These are phyloP conservation scores for Brachionus rotundiformis DNA, from an alignment of 1,140 invertebrate species.

Conservation along the genomic window DNA sequence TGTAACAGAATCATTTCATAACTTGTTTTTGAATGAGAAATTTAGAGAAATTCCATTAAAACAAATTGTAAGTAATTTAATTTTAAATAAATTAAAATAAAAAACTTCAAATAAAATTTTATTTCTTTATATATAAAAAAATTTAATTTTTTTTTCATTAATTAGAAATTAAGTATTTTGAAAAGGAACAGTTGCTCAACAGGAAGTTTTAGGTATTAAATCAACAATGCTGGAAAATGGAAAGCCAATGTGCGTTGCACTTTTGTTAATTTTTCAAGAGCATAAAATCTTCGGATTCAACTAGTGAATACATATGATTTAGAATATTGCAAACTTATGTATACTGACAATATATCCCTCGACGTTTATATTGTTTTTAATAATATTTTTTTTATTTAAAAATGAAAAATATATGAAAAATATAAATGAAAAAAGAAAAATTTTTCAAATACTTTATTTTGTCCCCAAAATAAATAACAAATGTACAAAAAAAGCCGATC, in stretches of 20 bases:
- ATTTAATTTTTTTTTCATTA: not conserved
- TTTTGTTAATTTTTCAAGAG: not conserved
- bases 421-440: too few species aligned
- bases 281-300: not conserved
- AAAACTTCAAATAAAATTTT: too few species aligned
- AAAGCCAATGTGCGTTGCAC: not conserved
- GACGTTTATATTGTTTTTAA: too few species aligned
- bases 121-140: too few species aligned
- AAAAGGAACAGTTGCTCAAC: not conserved
- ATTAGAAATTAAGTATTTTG: slow-evolving; percentile 5
- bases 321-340: too few species aligned
- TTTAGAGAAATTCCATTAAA: not conserved
- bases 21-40: not conserved
- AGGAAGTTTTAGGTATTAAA: not conserved
- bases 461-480: too few species aligned
- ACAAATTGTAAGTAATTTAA: not conserved
- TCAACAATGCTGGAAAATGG: not conserved
- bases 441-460: too few species aligned
- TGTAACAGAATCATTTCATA: not conserved
- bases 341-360: too few species aligned
- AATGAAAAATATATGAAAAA: too few species aligned
- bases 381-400: too few species aligned
- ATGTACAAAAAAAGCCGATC: too few species aligned
- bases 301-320: not conserved
- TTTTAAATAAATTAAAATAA: not conserved